Evolutionary conservation across 2,888 invertebrate species (phyloP), one percentile per base, ranked within the genome.

Genomic region (Eueremaeus valkanovi): DNA sequence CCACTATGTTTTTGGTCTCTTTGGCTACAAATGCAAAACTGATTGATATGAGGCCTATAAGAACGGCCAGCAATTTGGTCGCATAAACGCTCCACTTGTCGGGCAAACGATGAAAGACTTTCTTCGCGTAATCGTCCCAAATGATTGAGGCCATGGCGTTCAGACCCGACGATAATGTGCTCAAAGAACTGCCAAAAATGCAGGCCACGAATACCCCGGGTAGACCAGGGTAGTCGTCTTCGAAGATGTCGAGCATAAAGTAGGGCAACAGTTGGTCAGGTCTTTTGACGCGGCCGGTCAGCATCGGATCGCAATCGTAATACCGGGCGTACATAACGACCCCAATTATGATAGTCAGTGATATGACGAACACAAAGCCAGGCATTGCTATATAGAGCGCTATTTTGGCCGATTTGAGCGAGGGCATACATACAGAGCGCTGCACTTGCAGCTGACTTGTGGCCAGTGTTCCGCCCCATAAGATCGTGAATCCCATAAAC

Each of bases 151-250:
- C 90, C 78, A 93, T 83, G 0, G 92, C 92, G 83, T 92, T 93
- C 55, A 92, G 51, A 24, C 68, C 55, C 79, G 83, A 84, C 9
- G 77, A 78, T 27, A 79, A 40, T 8, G 78, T 84, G 83, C 92
- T 93, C 74, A 95, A 86, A 33, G 95, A 93, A 0, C 94, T 93
- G 84, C 95, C 95, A 84, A 95, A 95, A 18, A 96, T 85, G 77
- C 92, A 92, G 5, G 93, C 94, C 86, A 95, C 89, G 81, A 95
- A 95, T 77, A 95, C 85, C 9, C 95, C 95, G 73, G 95, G 86
- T 82, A 95, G 88, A 0, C 95, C 95, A 0, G 92, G 93, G 61
- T 93, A 83, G 81, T 90, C 89, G 0, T 87, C 86, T 81, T 93
- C 75, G 24, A 77, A 63, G 11, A 92, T 90, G 83, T 95, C 93